Percentiles rank a stretch among this genome's conserved stretches.
Evolutionary conservation across 1,140 invertebrate species (phyloP).

Genomic region (Eufriesea mexicana): DNA sequence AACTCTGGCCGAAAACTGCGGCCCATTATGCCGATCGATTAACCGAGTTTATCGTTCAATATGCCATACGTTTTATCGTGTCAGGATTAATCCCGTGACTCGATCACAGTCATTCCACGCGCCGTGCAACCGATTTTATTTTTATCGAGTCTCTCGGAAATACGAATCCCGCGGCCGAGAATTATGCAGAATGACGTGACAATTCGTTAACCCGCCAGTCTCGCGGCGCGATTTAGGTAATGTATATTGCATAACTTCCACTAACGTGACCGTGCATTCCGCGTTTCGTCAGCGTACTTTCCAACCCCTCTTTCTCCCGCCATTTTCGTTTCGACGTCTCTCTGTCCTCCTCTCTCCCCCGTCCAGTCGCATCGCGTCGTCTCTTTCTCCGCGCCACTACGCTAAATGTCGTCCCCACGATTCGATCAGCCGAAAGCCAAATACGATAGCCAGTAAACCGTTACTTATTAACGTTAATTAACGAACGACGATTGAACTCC

Average conservation of each 20-base stretch:
- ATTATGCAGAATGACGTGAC: background rate
- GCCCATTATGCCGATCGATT: background rate
- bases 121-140: background rate
- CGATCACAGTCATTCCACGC: background rate
- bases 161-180: background rate
- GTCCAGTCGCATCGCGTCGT: background rate
- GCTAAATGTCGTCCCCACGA: background rate
- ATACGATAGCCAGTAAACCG: background rate
- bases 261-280: background rate
- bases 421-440: background rate
- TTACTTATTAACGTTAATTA: constrained; percentile 36
- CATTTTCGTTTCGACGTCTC: background rate
- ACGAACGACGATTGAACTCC: constrained; percentile 21
- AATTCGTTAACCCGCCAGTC: constrained; percentile 31
- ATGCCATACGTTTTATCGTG: background rate
- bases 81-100: background rate
- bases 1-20: background rate
- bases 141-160: background rate
- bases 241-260: constrained; percentile 35
- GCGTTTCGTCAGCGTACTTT: background rate
- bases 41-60: background rate
- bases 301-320: background rate
- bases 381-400: too few relatives aligned
- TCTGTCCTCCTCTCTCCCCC: background rate
- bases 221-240: constrained; percentile 34